phyloP scores from a whole-genome alignment of 2,113 vertebrate genomes.

The Butorides virescens region DNA sequence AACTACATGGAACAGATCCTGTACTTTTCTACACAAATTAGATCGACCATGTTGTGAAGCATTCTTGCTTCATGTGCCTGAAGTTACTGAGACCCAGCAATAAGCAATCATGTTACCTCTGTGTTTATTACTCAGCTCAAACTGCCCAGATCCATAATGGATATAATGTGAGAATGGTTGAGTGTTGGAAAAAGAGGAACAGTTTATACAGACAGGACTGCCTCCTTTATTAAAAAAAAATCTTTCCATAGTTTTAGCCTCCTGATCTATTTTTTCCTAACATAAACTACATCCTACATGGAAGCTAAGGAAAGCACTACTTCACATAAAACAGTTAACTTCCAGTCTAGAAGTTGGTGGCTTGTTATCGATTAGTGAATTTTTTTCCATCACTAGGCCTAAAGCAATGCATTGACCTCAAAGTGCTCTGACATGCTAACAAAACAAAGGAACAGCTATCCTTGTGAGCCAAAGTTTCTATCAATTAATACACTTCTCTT shows the following conservation, averaged over 20 bases:
- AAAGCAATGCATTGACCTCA: constrained; percentile 29
- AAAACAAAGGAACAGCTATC: constrained; percentile 25
- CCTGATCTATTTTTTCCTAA: neutral
- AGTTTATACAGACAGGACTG: neutral
- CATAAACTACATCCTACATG: neutral
- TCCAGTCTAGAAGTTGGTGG: constrained; percentile 4
- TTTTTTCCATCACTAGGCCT: constrained; percentile 38
- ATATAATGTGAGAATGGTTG: neutral
- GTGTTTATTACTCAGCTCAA: neutral
- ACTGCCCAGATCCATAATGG: neutral
- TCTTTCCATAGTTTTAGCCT: neutral
- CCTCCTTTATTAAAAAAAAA: neutral
- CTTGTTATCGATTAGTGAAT: neutral
- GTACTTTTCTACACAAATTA: neutral
- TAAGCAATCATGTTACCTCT: neutral
- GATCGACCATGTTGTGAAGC: neutral
- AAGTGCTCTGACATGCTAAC: neutral
- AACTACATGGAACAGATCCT: neutral
- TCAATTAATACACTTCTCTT: neutral
- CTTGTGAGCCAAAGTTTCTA: neutral
- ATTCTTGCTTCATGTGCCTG: neutral
- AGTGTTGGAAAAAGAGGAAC: neutral
- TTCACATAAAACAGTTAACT: neutral
- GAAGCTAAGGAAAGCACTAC: neutral
- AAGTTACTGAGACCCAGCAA: neutral